These are phyloP conservation scores for Cyanistes caeruleus DNA, from an alignment of 2,113 vertebrate species.

Conservation along the genomic window DNA sequence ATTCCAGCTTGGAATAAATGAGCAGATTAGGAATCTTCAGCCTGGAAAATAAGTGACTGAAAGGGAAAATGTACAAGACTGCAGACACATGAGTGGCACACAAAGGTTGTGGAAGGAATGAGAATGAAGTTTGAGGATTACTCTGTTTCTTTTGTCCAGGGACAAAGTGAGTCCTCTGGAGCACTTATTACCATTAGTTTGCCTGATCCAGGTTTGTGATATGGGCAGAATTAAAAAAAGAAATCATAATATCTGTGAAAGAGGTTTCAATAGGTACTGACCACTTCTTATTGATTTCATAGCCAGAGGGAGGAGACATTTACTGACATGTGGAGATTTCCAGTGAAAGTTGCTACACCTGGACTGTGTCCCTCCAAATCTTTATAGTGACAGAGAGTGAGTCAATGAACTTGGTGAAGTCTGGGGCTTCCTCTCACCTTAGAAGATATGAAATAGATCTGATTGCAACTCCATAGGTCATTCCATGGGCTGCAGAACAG, in stretches of 20 bases:
- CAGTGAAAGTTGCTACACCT: not conserved
- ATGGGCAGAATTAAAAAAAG: not conserved
- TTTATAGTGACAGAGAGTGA: not conserved
- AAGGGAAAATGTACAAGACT: not conserved
- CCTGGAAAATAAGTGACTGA: not conserved
- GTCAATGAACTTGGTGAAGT: not conserved
- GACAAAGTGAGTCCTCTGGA: not conserved
- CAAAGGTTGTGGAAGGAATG: not conserved
- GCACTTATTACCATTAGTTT: not conserved
- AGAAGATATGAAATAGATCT: not conserved
- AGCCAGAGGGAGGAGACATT: not conserved
- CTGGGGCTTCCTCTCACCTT: not conserved
- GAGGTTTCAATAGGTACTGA: not conserved
- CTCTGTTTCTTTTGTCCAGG: not conserved
- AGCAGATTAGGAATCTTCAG: not conserved
- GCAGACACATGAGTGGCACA: not conserved
- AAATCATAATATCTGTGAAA: not conserved
- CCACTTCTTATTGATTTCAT: not conserved
- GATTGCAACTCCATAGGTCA: not conserved
- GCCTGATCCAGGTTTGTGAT: not conserved
- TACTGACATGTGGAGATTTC: not conserved
- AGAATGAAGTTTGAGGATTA: not conserved
- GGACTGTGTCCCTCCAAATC: not conserved
- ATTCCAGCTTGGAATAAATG: not conserved
- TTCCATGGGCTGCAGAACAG: not conserved